Evolutionary conservation across 2,797 vertebrate genomes (phyloP).

Genomic region (Poecilia gillii): DNA sequence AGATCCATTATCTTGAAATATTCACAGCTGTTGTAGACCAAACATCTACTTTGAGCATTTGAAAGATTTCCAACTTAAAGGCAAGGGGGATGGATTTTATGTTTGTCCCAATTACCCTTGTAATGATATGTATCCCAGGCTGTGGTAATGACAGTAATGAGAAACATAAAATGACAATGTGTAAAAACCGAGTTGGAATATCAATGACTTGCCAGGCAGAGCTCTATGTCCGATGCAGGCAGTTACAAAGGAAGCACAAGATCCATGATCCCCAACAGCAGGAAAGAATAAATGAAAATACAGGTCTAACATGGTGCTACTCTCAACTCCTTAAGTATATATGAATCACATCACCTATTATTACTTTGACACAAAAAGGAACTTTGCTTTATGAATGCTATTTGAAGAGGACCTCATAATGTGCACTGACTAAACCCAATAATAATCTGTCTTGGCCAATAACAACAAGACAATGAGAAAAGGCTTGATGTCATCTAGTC

Average conservation of each 20-base stretch:
- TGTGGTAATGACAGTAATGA: slow-evolving; percentile 93
- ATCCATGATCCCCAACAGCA: slow-evolving; percentile 84
- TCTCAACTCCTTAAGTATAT: slow-evolving; percentile 82
- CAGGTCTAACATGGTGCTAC: slow-evolving; percentile 66
- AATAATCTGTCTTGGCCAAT: slow-evolving; percentile 85
- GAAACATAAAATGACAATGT: slow-evolving; percentile 85
- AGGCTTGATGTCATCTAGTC: slow-evolving; percentile 85
- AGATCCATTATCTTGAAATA: slow-evolving; percentile 55
- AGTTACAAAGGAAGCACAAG: slow-evolving; percentile 73
- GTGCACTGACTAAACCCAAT: slow-evolving; percentile 80
- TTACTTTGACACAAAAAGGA: slow-evolving; percentile 78
- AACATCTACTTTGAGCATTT: slow-evolving; percentile 72
- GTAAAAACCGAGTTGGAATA: slow-evolving; percentile 89
- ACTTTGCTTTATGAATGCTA: slow-evolving; percentile 79
- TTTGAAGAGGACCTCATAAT: slow-evolving; percentile 83
- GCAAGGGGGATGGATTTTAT: slow-evolving; percentile 76
- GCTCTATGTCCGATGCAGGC: slow-evolving; percentile 78
- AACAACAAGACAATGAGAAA: slow-evolving; percentile 86
- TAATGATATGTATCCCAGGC: slow-evolving; percentile 88
- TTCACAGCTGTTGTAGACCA: slow-evolving; percentile 68
- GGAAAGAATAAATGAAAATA: slow-evolving; percentile 88
- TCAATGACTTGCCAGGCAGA: slow-evolving; percentile 87
- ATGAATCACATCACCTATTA: slow-evolving; percentile 86
- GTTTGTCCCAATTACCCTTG: slow-evolving; percentile 95
- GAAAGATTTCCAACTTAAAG: slow-evolving; percentile 85